A percentile compares a stretch with the other conserved stretches of the same genome.
Evolutionary conservation across 2,113 vertebrate species (phyloP).

Genomic region (Recurvirostra avosetta): DNA sequence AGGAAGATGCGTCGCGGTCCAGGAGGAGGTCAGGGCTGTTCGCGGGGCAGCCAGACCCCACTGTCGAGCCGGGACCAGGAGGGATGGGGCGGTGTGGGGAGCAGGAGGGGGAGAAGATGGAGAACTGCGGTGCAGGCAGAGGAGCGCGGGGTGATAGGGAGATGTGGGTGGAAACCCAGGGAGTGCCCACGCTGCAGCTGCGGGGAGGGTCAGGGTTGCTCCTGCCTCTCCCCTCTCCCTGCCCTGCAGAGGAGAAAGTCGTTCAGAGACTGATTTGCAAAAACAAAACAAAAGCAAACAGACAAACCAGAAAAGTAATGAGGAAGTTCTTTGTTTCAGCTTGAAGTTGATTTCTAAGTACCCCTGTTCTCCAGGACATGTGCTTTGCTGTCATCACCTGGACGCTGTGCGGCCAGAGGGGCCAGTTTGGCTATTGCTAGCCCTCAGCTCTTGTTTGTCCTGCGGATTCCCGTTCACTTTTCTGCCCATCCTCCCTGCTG

Average conservation of each 20-base stretch:
- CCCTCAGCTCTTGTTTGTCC: background rate
- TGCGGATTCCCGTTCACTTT: fast-evolving
- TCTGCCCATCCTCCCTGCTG: too few relatives aligned
- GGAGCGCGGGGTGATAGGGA: fast-evolving
- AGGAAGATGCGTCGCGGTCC: background rate
- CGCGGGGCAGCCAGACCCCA: fast-evolving
- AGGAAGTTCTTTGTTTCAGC: background rate
- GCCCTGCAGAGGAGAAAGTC: fast-evolving
- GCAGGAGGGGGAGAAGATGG: background rate
- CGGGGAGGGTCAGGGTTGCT: background rate
- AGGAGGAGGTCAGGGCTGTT: background rate
- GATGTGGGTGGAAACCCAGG: background rate
- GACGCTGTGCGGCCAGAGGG: background rate
- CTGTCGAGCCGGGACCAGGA: background rate
- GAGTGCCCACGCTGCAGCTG: background rate
- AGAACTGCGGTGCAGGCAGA: fast-evolving
- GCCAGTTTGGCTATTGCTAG: background rate
- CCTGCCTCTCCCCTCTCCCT: background rate
- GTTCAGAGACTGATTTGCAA: background rate
- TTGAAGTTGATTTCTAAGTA: background rate
- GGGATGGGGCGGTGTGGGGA: too few relatives aligned
- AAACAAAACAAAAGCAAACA: background rate
- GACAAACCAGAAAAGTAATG: background rate
- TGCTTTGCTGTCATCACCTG: background rate
- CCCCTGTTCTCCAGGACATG: fast-evolving